These are phyloP conservation scores for Sapayoa aenigma DNA, from an alignment of 2,113 vertebrate genomes.

Conservation along the genomic window DNA sequence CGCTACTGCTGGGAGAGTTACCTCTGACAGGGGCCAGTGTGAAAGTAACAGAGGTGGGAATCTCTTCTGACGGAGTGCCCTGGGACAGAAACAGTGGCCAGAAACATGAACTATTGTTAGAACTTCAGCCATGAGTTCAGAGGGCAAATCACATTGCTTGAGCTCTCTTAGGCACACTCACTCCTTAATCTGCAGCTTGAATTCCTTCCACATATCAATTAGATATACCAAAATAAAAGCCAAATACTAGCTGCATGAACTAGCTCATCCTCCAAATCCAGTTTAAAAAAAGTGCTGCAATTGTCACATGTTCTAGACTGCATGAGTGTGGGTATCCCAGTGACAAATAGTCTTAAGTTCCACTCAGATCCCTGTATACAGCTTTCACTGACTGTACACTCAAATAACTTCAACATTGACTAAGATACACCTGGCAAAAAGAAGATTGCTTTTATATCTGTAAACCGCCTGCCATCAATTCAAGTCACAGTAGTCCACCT, in stretches of 20 bases:
- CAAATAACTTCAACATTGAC: background rate
- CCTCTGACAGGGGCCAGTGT: background rate
- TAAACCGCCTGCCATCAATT: background rate
- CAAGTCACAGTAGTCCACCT: background rate
- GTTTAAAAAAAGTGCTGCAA: background rate
- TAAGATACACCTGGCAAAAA: background rate
- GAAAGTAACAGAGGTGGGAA: background rate
- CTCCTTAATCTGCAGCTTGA: slow-evolving; percentile 6
- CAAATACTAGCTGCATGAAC: background rate
- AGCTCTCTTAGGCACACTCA: background rate
- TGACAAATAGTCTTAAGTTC: background rate
- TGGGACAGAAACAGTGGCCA: background rate
- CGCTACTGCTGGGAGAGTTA: background rate
- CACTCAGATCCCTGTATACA: background rate
- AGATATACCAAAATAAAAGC: background rate
- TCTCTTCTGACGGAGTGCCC: background rate
- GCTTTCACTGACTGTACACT: background rate
- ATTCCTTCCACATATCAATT: background rate
- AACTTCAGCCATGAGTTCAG: background rate
- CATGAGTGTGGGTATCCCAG: background rate
- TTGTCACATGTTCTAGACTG: background rate
- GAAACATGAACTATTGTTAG: background rate
- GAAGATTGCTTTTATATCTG: background rate
- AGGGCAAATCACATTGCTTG: background rate
- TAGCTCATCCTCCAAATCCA: background rate